phyloP scores from a whole-genome alignment of 2,113 vertebrate species.

The Triplophysa rosa region DNA sequence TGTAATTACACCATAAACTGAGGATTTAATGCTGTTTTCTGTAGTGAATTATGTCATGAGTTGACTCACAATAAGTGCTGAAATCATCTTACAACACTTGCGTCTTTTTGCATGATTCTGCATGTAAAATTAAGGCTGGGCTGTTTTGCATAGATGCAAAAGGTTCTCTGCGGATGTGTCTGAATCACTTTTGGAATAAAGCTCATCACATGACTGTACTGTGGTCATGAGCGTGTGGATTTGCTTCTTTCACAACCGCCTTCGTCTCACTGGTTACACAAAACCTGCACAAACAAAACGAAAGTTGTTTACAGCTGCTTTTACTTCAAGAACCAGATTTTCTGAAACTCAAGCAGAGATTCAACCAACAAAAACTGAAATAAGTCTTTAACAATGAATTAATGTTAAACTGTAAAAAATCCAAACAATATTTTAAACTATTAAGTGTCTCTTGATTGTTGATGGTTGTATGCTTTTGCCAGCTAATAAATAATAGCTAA shows the following conservation, averaged over 20 bases:
- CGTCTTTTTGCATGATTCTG: conserved; percentile 24
- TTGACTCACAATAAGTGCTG: neutral
- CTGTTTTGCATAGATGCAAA: conserved; percentile 66
- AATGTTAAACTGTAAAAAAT: neutral
- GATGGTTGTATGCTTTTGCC: no score
- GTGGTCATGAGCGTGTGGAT: neutral
- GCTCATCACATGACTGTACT: conserved; percentile 33
- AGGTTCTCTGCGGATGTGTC: conserved; percentile 27
- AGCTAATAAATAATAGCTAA: no score
- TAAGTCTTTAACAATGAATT: no score
- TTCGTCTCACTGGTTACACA: neutral
- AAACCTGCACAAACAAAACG: no score
- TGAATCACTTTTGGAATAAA: conserved; percentile 37
- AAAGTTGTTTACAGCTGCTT: no score
- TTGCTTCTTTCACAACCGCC: neutral
- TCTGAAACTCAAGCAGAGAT: no score
- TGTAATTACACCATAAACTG: no score
- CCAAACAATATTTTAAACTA: no score
- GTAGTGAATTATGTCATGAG: neutral
- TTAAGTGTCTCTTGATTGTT: no score
- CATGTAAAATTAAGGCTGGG: conserved; percentile 44
- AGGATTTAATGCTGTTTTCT: neutral
- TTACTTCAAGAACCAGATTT: no score
- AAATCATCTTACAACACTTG: neutral
- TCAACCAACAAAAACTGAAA: no score